Percentiles rank a stretch among this genome's conserved stretches.
Conservation (phyloP, 2,888 invertebrate species). For the Desoria tigrina region DNA sequence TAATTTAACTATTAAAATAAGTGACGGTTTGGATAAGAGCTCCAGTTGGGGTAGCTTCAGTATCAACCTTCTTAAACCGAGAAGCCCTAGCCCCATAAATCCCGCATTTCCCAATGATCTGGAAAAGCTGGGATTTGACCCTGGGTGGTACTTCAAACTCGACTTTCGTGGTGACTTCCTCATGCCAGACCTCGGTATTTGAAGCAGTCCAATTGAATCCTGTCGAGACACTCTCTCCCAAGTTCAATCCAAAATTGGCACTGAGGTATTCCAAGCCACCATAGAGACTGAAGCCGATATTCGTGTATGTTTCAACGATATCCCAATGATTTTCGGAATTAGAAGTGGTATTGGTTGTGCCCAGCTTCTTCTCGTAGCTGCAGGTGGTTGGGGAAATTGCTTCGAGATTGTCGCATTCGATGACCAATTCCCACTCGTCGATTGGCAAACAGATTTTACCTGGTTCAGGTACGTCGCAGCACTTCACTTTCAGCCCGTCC, state of each 20-base stretch:
- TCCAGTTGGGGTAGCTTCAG: constrained; percentile 12
- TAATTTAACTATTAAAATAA: constrained; percentile 30
- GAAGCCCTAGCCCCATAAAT: constrained; percentile 42
- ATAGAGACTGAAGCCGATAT: constrained; percentile 40
- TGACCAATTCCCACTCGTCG: constrained; percentile 45
- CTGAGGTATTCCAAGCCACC: constrained; percentile 29
- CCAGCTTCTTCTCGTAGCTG: constrained; percentile 43
- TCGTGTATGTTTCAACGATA: constrained; percentile 27
- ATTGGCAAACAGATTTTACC: constrained; percentile 34
- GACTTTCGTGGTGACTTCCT: constrained; percentile 40
- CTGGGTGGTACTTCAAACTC: constrained; percentile 42
- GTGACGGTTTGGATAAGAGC: constrained; percentile 22
- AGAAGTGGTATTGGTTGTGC: constrained; percentile 37
- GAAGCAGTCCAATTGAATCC: constrained; percentile 44
- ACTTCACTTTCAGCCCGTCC: constrained; percentile 43
- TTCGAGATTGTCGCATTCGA: constrained; percentile 48
- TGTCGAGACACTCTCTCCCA: constrained; percentile 34
- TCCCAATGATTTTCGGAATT: constrained; percentile 34
- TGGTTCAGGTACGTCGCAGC: constrained; percentile 47
- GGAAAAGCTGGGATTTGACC: constrained; percentile 34
- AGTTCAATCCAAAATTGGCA: constrained; percentile 31
- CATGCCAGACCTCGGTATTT: constrained; percentile 38
- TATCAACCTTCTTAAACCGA: constrained; percentile 40
- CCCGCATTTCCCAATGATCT: constrained; percentile 43
- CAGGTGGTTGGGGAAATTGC: constrained; percentile 41